These are phyloP conservation scores for Pandemis heparana DNA, from an alignment of 2,888 invertebrate genomes.

Conservation along the genomic window DNA sequence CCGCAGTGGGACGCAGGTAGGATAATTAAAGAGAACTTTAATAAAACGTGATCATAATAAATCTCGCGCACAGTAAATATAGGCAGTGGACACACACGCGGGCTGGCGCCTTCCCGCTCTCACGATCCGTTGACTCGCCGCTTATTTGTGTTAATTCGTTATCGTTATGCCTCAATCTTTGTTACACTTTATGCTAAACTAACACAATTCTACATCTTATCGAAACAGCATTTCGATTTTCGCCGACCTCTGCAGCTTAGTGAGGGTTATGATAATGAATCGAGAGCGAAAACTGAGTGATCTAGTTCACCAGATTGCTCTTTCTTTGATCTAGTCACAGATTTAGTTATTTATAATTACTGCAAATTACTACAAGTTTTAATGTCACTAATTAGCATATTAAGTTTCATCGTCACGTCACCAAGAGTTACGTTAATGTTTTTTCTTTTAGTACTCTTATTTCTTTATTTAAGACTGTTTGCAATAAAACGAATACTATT, in stretches of 20 bases:
- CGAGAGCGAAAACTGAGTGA: not conserved
- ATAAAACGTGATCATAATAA: too few relatives aligned
- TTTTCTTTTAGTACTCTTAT: too few relatives aligned
- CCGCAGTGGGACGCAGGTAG: too few relatives aligned
- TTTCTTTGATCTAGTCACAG: not conserved
- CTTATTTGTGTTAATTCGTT: slow-evolving; percentile 11
- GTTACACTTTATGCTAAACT: not conserved
- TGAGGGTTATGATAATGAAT: not conserved
- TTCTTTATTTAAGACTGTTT: too few relatives aligned
- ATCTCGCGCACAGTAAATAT: too few relatives aligned
- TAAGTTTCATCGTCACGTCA: too few relatives aligned
- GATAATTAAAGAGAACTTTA: too few relatives aligned
- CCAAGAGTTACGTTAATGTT: too few relatives aligned
- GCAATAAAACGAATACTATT: too few relatives aligned
- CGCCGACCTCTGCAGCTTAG: not conserved
- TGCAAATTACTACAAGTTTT: too few relatives aligned
- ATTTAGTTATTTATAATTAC: not conserved
- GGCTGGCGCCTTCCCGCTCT: not conserved
- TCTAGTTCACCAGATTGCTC: not conserved
- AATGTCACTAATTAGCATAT: too few relatives aligned
- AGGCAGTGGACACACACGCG: not conserved
- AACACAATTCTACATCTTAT: slow-evolving; percentile 2
- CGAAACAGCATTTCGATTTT: not conserved
- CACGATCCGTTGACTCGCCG: slow-evolving; percentile 14
- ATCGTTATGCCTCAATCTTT: slow-evolving; percentile 8